phyloP scores from a whole-genome alignment of 2,113 vertebrate species.

The Smithornis capensis region DNA sequence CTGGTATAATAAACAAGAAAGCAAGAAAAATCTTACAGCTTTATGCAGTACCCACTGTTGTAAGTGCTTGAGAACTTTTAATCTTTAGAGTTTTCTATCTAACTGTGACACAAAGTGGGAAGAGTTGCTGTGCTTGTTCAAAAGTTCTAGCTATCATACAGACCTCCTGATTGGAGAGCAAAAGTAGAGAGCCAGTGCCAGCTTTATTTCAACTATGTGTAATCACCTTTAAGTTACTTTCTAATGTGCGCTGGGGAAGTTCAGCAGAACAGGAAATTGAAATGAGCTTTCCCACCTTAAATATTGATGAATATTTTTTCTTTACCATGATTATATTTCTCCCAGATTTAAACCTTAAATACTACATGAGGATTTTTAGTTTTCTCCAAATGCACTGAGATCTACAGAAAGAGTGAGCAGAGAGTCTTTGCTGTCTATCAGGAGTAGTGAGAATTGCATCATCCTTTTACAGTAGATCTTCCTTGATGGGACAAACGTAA shows the following conservation, averaged over 20 bases:
- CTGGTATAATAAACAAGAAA: not conserved
- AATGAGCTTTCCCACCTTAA: not conserved
- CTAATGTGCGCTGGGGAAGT: not conserved
- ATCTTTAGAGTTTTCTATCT: not conserved
- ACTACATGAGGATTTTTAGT: not conserved
- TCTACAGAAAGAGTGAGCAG: not conserved
- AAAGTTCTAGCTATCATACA: not conserved
- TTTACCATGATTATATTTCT: not conserved
- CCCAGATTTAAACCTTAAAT: not conserved
- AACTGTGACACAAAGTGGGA: rapidly evolving
- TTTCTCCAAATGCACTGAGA: not conserved
- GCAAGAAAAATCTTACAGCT: not conserved
- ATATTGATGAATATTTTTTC: not conserved
- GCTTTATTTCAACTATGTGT: not conserved
- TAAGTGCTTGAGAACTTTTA: not conserved
- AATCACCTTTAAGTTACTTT: not conserved
- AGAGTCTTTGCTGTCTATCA: not conserved
- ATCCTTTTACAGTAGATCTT: not conserved
- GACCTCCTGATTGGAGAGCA: not conserved
- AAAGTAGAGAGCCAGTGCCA: not conserved
- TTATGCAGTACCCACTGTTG: not conserved
- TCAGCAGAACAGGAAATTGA: not conserved
- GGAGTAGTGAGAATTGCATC: not conserved
- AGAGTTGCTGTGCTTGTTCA: not conserved
- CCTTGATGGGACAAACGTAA: not conserved